A percentile compares a stretch with the other conserved stretches of the same genome.
phyloP scores from a whole-genome alignment of 2,888 invertebrate species.

The Buathra laborator region DNA sequence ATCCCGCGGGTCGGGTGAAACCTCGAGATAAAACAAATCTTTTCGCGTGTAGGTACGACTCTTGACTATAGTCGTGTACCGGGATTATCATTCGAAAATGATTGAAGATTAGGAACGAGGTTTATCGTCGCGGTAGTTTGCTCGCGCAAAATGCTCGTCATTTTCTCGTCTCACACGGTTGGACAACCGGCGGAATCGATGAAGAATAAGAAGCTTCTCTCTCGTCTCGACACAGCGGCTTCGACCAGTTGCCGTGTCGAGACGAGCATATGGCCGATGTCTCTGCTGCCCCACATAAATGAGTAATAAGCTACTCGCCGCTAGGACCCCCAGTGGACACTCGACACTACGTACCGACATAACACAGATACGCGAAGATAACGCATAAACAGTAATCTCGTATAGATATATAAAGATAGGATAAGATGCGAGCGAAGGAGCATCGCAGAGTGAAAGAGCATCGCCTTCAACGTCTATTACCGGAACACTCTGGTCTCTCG shows the following conservation, averaged over 20 bases:
- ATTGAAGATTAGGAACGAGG: conserved; percentile 65
- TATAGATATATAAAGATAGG: conserved; percentile 4
- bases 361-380: conserved; percentile 2
- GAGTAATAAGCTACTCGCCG: conserved; percentile 65
- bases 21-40: background rate
- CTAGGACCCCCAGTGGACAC: conserved; percentile 31
- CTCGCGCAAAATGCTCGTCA: conserved; percentile 58
- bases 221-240: background rate
- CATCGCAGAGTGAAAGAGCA: background rate
- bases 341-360: background rate
- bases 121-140: conserved; percentile 67
- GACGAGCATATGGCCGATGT: conserved; percentile 70
- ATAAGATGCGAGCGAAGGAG: conserved; percentile 13
- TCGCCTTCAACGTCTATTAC: conserved; percentile 34
- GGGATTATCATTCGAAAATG: conserved; percentile 37
- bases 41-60: background rate
- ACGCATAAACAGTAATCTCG: conserved; percentile 16
- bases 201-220: conserved; percentile 17
- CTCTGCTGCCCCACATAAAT: conserved; percentile 76
- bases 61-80: background rate
- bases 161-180: conserved; percentile 64
- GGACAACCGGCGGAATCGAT: conserved; percentile 53
- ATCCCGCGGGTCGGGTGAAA: background rate
- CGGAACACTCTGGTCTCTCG: conserved; percentile 2
- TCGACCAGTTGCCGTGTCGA: conserved; percentile 11